Evolutionary conservation across 2,888 invertebrate genomes (phyloP).

Genomic region (Chalcosyrphus nemorum): DNA sequence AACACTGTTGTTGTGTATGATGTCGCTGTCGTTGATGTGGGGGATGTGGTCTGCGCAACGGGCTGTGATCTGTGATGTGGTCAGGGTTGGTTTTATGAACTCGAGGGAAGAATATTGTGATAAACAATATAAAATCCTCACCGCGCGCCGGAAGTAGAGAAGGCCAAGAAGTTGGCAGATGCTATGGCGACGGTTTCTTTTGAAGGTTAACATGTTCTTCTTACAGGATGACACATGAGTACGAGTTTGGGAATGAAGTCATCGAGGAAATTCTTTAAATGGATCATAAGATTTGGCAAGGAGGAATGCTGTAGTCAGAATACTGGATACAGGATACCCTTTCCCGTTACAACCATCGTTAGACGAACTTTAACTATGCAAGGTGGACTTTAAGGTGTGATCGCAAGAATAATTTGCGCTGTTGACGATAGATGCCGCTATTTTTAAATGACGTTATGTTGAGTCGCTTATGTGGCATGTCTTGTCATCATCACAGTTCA

Average conservation of each 20-base stretch:
- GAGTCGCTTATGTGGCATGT: no score
- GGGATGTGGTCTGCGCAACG: slow-evolving; percentile 60
- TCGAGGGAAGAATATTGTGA: slow-evolving; percentile 45
- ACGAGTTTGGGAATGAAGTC: not conserved
- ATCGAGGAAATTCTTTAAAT: not conserved
- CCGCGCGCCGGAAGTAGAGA: slow-evolving; percentile 29
- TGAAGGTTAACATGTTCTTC: not conserved
- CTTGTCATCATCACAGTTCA: no score
- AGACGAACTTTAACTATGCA: no score
- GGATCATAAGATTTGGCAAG: no score
- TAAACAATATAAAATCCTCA: slow-evolving; percentile 59
- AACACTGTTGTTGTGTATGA: slow-evolving; percentile 40
- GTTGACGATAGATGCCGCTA: no score
- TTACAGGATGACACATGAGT: not conserved
- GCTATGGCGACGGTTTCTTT: not conserved
- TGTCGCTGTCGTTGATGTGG: slow-evolving; percentile 61
- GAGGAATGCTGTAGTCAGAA: no score
- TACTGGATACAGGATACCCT: no score
- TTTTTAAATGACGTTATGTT: no score
- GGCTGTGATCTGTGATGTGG: slow-evolving; percentile 72
- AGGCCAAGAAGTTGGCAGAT: slow-evolving; percentile 10
- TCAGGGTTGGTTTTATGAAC: slow-evolving; percentile 53
- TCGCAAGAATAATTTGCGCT: no score
- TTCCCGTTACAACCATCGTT: no score
- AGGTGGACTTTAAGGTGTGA: no score